Evolutionary conservation across 2,113 vertebrate genomes (phyloP).

Genomic region (Melospiza melodia): DNA sequence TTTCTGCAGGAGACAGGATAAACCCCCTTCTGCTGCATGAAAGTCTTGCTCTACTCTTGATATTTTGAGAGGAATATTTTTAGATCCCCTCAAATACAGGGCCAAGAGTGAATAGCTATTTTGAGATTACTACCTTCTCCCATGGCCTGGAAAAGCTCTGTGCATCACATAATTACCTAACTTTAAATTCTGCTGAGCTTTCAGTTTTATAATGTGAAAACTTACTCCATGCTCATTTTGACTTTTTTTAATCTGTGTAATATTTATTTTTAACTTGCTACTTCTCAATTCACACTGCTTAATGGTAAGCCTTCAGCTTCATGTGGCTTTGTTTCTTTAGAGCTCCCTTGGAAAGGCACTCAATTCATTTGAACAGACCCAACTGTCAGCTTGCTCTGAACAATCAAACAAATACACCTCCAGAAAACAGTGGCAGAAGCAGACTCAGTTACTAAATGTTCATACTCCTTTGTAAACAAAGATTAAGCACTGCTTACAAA

Average conservation of each 20-base stretch:
- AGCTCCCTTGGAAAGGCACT: background rate
- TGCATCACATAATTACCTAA: background rate
- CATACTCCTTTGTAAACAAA: constrained; percentile 12
- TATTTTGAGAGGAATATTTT: background rate
- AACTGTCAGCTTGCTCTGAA: background rate
- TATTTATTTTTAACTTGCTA: background rate
- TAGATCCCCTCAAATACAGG: background rate
- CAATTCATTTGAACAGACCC: background rate
- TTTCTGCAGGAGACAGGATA: background rate
- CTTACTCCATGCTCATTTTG: background rate
- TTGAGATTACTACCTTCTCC: background rate
- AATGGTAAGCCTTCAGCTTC: background rate
- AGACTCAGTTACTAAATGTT: background rate
- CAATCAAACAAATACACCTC: background rate
- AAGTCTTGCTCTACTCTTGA: background rate
- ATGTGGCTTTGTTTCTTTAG: background rate
- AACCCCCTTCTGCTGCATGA: background rate
- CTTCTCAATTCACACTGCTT: background rate
- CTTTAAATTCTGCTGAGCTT: background rate
- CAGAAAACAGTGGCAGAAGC: background rate
- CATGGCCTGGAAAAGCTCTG: background rate
- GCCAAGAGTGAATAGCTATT: background rate
- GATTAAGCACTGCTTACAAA: background rate
- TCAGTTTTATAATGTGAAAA: background rate
- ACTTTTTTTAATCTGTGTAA: background rate